A percentile compares a stretch with the other conserved stretches of the same genome.
Conservation (phyloP, 92 coral and sea anemone species). For the Virgularia gustaviana region DNA sequence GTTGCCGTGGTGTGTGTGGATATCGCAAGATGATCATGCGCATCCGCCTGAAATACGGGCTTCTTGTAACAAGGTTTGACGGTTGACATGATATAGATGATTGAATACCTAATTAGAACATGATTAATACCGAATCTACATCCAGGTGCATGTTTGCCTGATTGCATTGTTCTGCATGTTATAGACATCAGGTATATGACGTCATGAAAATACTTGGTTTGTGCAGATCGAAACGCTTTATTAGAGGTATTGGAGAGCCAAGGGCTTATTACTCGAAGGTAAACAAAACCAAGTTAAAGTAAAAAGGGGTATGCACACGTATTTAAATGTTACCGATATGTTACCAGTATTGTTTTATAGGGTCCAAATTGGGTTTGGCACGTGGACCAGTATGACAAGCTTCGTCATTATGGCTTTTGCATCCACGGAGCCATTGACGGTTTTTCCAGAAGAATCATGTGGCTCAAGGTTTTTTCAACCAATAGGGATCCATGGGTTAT, state of each 20-base stretch:
- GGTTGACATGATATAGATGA: too few species aligned
- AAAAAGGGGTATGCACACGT: neutral
- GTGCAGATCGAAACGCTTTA: neutral
- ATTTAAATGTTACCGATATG: neutral
- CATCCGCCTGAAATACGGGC: constrained; percentile 41
- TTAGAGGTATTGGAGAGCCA: constrained; percentile 2
- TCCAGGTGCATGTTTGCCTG: too few species aligned
- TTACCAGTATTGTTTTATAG: constrained; percentile 9
- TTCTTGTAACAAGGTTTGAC: constrained; percentile 54
- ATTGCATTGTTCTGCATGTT: too few species aligned
- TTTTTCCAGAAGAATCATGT: constrained; percentile 40
- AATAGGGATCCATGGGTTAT: constrained; percentile 45
- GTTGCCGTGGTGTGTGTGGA: constrained; percentile 12
- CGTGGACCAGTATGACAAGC: constrained; percentile 43
- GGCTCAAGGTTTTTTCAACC: constrained; percentile 39
- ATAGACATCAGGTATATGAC: constrained; percentile 40
- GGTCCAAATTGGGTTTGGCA: constrained; percentile 56
- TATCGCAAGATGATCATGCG: constrained; percentile 42
- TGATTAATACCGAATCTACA: too few species aligned
- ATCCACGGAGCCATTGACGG: constrained; percentile 49
- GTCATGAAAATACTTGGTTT: constrained; percentile 35
- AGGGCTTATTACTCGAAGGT: constrained; percentile 40
- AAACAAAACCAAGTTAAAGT: neutral
- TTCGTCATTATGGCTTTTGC: constrained; percentile 44
- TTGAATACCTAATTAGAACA: too few species aligned